Evolutionary conservation across 1,140 invertebrate species (phyloP), one percentile per base, ranked within the genome.

Genomic region (Globodera ellingtonae): DNA sequence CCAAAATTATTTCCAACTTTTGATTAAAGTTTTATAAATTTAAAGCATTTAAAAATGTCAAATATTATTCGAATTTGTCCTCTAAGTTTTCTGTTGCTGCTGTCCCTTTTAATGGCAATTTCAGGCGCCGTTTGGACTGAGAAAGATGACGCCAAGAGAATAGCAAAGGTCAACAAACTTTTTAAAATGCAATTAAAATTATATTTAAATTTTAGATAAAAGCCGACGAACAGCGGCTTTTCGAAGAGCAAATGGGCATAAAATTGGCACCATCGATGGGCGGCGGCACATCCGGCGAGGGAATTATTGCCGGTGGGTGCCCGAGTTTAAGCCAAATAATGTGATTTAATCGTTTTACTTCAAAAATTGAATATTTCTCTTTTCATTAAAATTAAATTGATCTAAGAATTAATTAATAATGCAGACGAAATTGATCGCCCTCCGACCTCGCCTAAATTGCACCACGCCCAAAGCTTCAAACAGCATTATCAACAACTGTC

Each of bases 121-220:
- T 18, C 15, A 62, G 56, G 13, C 15, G 10, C 56, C 56, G 13
- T 18, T 62, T 77, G 75, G 75, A 77, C 13, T 77, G 75, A 77
- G 21, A 10, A 77, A 4, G 75, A 77, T 21, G 75, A 77, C 10
- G 59, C 75, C 35, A 77, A 77, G 35, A 48, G 75, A 66, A 77
- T 77, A 44, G 75, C 75, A 46, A 62, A 77, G 69, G 75, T 69
- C 21, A 7, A 18, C 4, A 10, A 46, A 72, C 7, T 8, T 9
- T 50, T 50, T 44, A 44, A 59, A 75, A 65, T 21, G 35, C 62
- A 75, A 52, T 35, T 35, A 35, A 70, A 44, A 50, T n/a, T 44
- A 0, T 70, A 66, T 48, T 10, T 65, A 76, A 67, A 35, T 35
- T 69, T 77, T 8, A 77, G 75, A 77, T 77, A 69, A 77, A 77